Conservation (phyloP, 2,888 invertebrate genomes). For the Hydrotaea cyrtoneurina region DNA sequence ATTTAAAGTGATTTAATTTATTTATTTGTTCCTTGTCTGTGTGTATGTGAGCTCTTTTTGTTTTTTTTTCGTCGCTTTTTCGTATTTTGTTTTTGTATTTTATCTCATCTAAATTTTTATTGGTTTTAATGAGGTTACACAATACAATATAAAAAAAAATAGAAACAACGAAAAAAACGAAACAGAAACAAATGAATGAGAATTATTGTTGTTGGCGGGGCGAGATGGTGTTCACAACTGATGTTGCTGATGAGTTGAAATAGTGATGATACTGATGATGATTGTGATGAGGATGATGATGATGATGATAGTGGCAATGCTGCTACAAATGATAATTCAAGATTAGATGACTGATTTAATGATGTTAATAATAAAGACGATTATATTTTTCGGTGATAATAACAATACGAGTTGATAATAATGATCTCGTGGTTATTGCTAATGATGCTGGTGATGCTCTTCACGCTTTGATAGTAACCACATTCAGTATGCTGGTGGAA, state of each 20-base stretch:
- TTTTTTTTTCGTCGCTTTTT: neutral
- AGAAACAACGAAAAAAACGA: neutral
- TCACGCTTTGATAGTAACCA: neutral
- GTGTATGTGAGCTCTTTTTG: constrained; percentile 9
- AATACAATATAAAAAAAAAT: constrained; percentile 32
- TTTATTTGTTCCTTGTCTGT: constrained; percentile 24
- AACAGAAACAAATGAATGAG: constrained; percentile 20
- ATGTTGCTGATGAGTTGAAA: constrained; percentile 25
- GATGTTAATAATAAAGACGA: too few species aligned
- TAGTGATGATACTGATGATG: constrained; percentile 24
- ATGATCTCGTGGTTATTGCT: neutral
- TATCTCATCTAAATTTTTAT: constrained; percentile 58
- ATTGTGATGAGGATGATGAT: neutral
- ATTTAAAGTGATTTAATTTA: constrained; percentile 49
- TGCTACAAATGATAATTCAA: too few species aligned
- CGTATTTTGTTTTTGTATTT: constrained; percentile 23
- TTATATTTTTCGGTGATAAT: too few species aligned
- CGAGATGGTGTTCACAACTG: constrained; percentile 31
- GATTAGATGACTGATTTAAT: too few species aligned
- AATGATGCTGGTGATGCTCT: neutral
- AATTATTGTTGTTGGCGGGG: constrained; percentile 7
- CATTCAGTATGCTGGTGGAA: neutral
- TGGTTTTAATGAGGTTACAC: constrained; percentile 66
- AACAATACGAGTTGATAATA: too few species aligned
- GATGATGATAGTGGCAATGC: neutral